These are phyloP conservation scores for Passerina amoena DNA, from an alignment of 2,113 vertebrate genomes.

Conservation along the genomic window DNA sequence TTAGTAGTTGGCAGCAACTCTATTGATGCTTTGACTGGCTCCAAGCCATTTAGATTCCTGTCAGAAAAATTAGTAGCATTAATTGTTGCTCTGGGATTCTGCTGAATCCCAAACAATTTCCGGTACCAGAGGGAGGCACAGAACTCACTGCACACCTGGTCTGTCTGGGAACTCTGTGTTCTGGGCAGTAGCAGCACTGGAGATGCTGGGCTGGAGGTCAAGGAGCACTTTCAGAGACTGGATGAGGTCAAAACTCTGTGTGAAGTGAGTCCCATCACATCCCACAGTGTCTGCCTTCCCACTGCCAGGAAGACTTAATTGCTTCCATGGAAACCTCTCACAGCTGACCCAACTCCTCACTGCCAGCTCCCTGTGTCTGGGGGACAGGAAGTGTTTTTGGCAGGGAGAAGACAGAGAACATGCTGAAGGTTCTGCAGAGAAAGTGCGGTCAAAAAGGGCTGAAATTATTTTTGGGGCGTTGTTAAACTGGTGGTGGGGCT, in stretches of 20 bases:
- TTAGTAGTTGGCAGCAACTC: slow-evolving; percentile 27
- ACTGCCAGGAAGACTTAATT: not conserved
- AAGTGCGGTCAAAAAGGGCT: not conserved
- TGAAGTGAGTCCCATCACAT: slow-evolving; percentile 26
- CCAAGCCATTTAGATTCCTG: not conserved
- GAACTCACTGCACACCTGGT: slow-evolving; percentile 2
- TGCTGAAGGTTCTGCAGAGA: not conserved
- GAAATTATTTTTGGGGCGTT: not conserved
- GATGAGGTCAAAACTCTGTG: slow-evolving; percentile 18
- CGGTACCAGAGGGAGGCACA: not conserved
- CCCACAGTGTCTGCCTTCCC: not conserved
- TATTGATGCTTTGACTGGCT: slow-evolving; percentile 31
- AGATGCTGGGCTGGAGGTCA: slow-evolving; percentile 8
- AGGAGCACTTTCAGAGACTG: not conserved
- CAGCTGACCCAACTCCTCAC: slow-evolving; percentile 7
- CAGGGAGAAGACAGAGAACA: not conserved
- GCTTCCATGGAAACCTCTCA: slow-evolving; percentile 1
- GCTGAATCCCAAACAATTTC: not conserved
- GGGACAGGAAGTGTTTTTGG: slow-evolving; percentile 30
- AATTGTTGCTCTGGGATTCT: slow-evolving; percentile 20
- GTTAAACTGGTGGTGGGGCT: not conserved
- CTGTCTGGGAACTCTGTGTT: slow-evolving; percentile 44
- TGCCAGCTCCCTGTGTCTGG: not conserved
- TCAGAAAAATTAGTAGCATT: slow-evolving; percentile 33
- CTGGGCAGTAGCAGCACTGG: not conserved